Evolutionary conservation across 30 jellyfish, hydroid and myxozoan species (phyloP), one percentile per base, ranked within the genome.

Genomic region (Pelagia noctiluca): DNA sequence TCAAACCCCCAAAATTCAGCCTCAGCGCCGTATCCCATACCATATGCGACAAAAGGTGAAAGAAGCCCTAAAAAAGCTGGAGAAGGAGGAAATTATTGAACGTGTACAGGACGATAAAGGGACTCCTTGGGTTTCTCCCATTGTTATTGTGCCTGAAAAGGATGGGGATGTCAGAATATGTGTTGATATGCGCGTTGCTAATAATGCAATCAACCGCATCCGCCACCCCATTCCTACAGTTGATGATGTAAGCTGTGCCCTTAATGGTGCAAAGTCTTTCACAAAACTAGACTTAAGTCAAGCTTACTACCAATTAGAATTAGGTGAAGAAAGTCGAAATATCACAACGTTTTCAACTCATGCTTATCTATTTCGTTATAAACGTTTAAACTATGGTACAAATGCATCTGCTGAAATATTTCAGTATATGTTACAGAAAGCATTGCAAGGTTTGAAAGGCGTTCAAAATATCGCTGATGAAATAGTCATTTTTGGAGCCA

Each of bases 181-280:
- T 35, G 78, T 82, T 16, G 93, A 82, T 70, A 82, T 82, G 90
- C n/a, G 89, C 7, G 42, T 35, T 4, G 93, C 90, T 7, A 82
- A 82, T 50, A 18, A 30, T n/a, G 90, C 93, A 23, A 68, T 82
- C 3, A n/a, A 53, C 62, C 13, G 93, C 4, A 35, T 77, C 2
- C 82, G 79, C 16, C 80, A 82, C 65, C 93, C 90, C 4, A 66
- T 77, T 2, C 93, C 88, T 2, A 69, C 93, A 3, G 93, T 82
- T 35, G 89, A 82, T 49, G 89, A 82, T 2, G 22, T 76, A 12
- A 30, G 65, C 30, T 71, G 19, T 16, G 35, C 28, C n/a, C 21
- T 35, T 76, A 49, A 68, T 22, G 93, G 93, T 7, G 93, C 89
- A 10, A 72, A 21, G 46, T 57, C 2, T 30, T 82, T 82, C 52